Base-by-base conservation (phyloP, 2,888 invertebrate species). In the Eilema sororculum region DNA sequence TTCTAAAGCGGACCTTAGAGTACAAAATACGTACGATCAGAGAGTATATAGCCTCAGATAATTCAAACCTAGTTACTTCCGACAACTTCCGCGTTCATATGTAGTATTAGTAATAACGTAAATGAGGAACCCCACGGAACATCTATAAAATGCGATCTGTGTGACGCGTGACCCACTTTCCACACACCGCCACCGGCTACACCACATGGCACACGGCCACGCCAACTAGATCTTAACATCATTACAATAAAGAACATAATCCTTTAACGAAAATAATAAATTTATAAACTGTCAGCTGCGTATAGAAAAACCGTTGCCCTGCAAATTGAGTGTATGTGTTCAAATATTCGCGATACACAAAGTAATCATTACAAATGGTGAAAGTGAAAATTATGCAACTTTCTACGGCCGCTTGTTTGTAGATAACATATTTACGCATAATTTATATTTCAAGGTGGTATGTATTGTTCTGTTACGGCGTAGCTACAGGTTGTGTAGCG, bases 321-420 rank as follows among this genome's bases (percentile, higher is more conserved):
- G 93, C 89, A 91, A 92, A 93, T 84, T 90, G 83, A 73, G 73
- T 67, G 61, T 83, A 83, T 78, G 79, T 86, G 73, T 91, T 91
- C 85, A 88, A 92, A 91, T 89, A 87, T 87, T 88, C 84, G 89
- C 91, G 90, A 91, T 89, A 89, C 86, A 83, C 85, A 81, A 75
- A 87, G 86, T 90, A 88, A 91, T 92, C 89, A 92, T 90, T 93
- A 91, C 76, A 79, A 73, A 73, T 83, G 79, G 75, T 93, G 94
- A 95, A 95, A 94, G 95, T 93, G 83, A 79, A 91, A 89, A 91
- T 95, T 94, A 95, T 90, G 95, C 93, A 95, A 95, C 94, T 95
- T 94, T 95, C 94, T 93, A 92, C 88, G 80, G 82, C 78, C 80
- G 86, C 82, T 82, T 82, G 82, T 78, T 62, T 79, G 77, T 75